Conservation (phyloP, 2,797 vertebrate species). For the Xiphorhynchus erythropygius region DNA sequence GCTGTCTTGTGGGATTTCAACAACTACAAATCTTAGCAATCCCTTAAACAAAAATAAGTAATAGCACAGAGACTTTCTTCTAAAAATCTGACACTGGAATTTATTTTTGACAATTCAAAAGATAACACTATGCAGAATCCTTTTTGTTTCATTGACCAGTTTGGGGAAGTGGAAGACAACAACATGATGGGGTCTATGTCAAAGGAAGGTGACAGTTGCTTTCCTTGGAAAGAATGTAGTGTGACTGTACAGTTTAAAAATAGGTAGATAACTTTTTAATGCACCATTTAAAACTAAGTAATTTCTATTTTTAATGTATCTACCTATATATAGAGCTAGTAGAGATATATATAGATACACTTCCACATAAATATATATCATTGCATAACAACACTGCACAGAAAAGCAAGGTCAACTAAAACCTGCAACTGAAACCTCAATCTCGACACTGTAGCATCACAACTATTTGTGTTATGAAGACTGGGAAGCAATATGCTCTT, state of each 20-base stretch:
- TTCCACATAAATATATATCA: neutral
- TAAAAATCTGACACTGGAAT: neutral
- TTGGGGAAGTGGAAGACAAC: neutral
- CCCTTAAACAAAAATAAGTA: neutral
- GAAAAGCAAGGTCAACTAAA: constrained; percentile 44
- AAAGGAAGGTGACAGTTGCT: constrained; percentile 22
- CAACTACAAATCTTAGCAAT: neutral
- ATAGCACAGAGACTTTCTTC: neutral
- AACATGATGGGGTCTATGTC: neutral
- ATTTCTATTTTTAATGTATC: constrained; percentile 33
- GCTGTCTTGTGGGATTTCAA: neutral
- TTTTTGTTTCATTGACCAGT: neutral
- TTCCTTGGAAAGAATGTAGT: constrained; percentile 39
- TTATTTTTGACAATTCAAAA: neutral
- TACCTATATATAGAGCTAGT: constrained; percentile 5
- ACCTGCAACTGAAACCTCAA: constrained; percentile 30
- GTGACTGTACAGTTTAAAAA: constrained; percentile 46
- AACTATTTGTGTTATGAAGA: constrained; percentile 21
- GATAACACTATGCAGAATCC: neutral
- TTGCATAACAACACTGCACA: constrained; percentile 31
- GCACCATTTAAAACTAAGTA: neutral
- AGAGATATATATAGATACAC: neutral
- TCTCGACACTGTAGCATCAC: neutral
- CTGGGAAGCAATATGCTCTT: neutral
- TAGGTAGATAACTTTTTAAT: constrained; percentile 21